These are phyloP conservation scores for Troides aeacus DNA, from an alignment of 2,888 invertebrate genomes.

Conservation along the genomic window DNA sequence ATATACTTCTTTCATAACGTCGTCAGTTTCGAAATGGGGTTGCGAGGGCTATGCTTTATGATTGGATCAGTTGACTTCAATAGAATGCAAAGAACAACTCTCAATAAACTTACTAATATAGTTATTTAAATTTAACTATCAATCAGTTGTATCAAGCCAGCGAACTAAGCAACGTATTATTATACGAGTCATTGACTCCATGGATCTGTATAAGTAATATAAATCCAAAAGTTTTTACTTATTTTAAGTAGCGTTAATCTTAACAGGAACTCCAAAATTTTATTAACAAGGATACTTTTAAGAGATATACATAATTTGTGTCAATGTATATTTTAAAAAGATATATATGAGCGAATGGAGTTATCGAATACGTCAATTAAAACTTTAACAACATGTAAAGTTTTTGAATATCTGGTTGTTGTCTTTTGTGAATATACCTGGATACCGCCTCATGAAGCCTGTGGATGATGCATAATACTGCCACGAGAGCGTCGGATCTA, in stretches of 20 bases:
- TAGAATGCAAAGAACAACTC: not conserved
- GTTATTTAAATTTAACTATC: not conserved
- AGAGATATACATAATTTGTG: no score
- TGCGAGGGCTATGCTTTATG: slow-evolving; percentile 9
- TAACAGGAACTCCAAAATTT: no score
- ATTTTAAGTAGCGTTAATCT: no score
- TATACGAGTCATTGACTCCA: no score
- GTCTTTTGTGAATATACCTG: slow-evolving; percentile 82
- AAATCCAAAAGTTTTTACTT: no score
- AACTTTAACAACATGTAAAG: not conserved
- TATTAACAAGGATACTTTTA: no score
- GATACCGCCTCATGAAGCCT: slow-evolving; percentile 97
- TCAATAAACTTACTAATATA: not conserved
- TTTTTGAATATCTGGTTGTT: not conserved
- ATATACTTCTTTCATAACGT: slow-evolving; percentile 23
- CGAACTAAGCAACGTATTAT: not conserved
- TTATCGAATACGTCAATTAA: no score
- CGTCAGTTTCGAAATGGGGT: slow-evolving; percentile 22
- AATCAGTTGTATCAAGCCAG: not conserved
- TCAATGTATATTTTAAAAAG: no score
- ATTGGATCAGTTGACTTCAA: slow-evolving; percentile 11
- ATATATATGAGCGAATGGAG: no score
- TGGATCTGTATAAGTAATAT: no score
- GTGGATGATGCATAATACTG: slow-evolving; percentile 98
- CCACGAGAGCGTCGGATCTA: slow-evolving; percentile 96